Evolutionary conservation across 2,888 invertebrate species (phyloP).

Genomic region (Stomorhina lunata): DNA sequence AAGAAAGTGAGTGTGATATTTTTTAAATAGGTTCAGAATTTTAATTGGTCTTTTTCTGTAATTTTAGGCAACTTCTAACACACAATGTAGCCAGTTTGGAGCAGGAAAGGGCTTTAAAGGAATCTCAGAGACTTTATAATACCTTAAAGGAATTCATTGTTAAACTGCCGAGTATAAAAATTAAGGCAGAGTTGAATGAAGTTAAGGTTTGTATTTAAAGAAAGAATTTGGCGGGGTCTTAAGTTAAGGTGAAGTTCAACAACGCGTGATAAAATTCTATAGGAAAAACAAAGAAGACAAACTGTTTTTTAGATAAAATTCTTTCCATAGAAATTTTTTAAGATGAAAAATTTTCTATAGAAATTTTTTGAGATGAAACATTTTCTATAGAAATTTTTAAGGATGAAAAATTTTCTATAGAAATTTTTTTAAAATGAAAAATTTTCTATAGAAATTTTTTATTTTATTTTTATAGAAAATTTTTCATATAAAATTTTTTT

Average conservation of each 20-base stretch:
- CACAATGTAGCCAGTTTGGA: constrained; percentile 76
- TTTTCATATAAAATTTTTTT: no score
- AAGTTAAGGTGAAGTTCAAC: no score
- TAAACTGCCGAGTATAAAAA: constrained; percentile 77
- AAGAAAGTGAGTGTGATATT: constrained; percentile 83
- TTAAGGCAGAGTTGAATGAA: constrained; percentile 77
- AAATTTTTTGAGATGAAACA: no score
- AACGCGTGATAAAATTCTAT: no score
- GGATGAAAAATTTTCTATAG: no score
- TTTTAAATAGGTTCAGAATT: background rate
- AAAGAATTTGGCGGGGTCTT: no score
- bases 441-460: no score
- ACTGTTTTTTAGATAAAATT: background rate
- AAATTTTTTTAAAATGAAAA: no score
- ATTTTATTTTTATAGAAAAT: no score
- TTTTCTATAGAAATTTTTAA: no score
- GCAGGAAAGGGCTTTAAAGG: constrained; percentile 75
- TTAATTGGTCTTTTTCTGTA: background rate
- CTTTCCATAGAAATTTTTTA: no score
- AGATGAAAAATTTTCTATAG: no score
- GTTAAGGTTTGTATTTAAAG: constrained; percentile 72
- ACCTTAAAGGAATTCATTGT: constrained; percentile 78
- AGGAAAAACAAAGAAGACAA: background rate
- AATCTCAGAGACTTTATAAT: constrained; percentile 76
- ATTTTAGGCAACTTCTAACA: constrained; percentile 74